Conservation (phyloP, 2,113 vertebrate species). For the Petromus typicus region DNA sequence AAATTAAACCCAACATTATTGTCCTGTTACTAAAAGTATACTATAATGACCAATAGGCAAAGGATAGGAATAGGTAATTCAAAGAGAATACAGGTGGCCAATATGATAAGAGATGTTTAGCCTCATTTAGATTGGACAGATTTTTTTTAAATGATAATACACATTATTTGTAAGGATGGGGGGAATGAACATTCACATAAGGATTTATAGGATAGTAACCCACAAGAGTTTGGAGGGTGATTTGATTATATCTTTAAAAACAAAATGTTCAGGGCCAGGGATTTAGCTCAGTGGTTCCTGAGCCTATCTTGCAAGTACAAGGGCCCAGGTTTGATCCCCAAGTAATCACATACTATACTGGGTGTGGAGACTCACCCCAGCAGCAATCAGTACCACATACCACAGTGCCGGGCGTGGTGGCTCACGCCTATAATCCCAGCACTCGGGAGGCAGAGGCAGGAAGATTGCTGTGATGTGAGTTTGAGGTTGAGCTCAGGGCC, state of each 20-base stretch:
- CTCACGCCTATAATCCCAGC: too few relatives aligned
- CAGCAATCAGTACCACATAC: too few relatives aligned
- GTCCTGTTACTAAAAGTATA: neutral
- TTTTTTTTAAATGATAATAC: constrained; percentile 31
- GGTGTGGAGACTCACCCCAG: too few relatives aligned
- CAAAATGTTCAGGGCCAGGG: neutral
- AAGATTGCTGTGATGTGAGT: too few relatives aligned
- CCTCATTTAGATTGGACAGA: constrained; percentile 36
- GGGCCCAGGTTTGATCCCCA: too few relatives aligned
- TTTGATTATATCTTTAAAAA: constrained; percentile 45
- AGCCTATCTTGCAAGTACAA: too few relatives aligned
- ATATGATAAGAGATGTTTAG: constrained; percentile 5
- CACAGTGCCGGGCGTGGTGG: too few relatives aligned
- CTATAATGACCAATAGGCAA: constrained; percentile 15
- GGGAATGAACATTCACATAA: constrained; percentile 28
- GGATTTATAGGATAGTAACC: neutral
- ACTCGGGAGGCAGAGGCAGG: too few relatives aligned
- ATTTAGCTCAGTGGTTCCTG: too few relatives aligned
- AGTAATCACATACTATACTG: too few relatives aligned
- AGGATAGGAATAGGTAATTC: neutral
- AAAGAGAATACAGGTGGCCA: neutral
- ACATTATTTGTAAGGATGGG: constrained; percentile 18
- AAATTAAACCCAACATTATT: constrained; percentile 18
- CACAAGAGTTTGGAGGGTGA: neutral
- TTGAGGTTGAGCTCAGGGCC: too few relatives aligned